Evolutionary conservation across 1,140 invertebrate genomes (phyloP), one percentile per base, ranked within the genome.

Genomic region (Drosophila pandora): DNA sequence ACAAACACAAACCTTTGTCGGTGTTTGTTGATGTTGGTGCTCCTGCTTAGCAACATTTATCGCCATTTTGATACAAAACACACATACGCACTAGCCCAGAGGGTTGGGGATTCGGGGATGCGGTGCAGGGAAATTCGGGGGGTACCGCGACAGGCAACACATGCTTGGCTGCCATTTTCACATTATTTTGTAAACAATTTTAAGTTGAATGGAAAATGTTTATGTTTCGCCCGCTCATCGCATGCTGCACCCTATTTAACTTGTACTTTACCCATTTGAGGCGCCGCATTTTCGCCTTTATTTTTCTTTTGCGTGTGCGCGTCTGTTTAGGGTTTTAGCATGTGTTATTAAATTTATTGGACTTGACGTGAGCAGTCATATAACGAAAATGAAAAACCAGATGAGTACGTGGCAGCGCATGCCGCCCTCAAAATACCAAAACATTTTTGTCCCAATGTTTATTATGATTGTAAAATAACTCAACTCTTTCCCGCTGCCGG

Each of bases 101-200:
- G 25, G n/a, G 1, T 1, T 2, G 12, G 25, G 10, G 2, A 1
- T 2, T 0, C n/a, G n/a, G n/a, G 22, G 21, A 25, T n/a, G 25
- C 25, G 25, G 25, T 32, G 13, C 39, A 2, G 39, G 41, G 41
- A n/a, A 12, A 17, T 5, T 8, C 25, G 32, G 9, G 48, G n/a
- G 47, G 13, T 13, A 21, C 41, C 30, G 64, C 39, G 74, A 77
- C 72, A 67, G 69, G 73, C 82, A 87, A 82, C 83, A 87, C 83
- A 82, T 88, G 83, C 79, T 87, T 79, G 83, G 65, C 78, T 76
- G 83, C 83, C 71, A 88, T 87, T 87, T 88, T 88, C 83, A 87
- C 83, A 82, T 87, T 87, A 87, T 87, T 87, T 83, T 87, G 83
- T 88, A 88, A 87, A 83, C 83, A 88, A 83, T 87, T 87, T 87